Percentiles rank a stretch among this genome's conserved stretches.
Conservation (phyloP, 2,888 invertebrate species). For the Ecliptopera silaceata region DNA sequence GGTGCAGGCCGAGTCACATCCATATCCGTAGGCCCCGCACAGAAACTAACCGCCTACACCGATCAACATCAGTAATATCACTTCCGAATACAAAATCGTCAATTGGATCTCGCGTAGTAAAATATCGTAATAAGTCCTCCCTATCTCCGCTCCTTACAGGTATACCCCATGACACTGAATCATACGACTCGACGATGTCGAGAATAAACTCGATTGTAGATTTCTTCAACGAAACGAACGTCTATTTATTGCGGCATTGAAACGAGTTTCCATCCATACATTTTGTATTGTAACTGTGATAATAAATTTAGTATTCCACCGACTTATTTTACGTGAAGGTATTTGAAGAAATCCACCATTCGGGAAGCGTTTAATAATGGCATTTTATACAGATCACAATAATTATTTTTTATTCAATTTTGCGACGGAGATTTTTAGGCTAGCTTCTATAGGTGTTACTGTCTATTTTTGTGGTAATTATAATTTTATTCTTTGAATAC, state of each 20-base stretch:
- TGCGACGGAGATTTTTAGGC: constrained; percentile 69
- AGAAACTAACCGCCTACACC: constrained; percentile 66
- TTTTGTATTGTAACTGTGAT: constrained; percentile 81
- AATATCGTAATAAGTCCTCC: constrained; percentile 20
- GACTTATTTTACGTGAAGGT: constrained; percentile 70
- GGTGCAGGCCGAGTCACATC: constrained; percentile 75
- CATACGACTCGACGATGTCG: constrained; percentile 40
- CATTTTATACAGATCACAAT: constrained; percentile 74
- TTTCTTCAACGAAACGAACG: constrained; percentile 75
- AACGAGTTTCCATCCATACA: constrained; percentile 70
- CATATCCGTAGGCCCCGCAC: constrained; percentile 74
- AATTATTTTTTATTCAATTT: constrained; percentile 67
- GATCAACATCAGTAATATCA: constrained; percentile 54
- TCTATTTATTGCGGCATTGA: constrained; percentile 49
- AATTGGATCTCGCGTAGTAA: constrained; percentile 34
- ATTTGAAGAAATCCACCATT: constrained; percentile 75
- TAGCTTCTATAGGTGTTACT: constrained; percentile 48
- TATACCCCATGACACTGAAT: constrained; percentile 50
- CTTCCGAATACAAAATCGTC: constrained; percentile 10
- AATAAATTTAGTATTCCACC: constrained; percentile 80
- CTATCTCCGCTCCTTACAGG: constrained; percentile 44
- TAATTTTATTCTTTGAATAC: constrained; percentile 73
- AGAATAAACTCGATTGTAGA: constrained; percentile 68
- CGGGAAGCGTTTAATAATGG: constrained; percentile 55
- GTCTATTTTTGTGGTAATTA: constrained; percentile 66